Evolutionary conservation across 2,797 vertebrate species (phyloP), one percentile per base, ranked within the genome.

Genomic region (Rousettus madagascariensis): DNA sequence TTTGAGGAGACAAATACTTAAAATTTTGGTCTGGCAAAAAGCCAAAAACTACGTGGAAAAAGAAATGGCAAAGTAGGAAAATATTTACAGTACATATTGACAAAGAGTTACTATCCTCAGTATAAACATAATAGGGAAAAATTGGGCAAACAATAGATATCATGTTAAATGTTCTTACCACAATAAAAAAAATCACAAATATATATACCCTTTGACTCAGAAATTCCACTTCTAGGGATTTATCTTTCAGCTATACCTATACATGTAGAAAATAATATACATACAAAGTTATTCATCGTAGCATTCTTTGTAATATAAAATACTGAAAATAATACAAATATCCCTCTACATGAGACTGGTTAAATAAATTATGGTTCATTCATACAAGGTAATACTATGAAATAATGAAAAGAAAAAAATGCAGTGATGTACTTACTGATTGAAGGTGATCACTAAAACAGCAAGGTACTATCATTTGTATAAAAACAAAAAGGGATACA

Each of bases 11-110:
- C 77, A 83, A 86, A 69, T 57, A 79, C 10, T 71, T 86, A 63
- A 74, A 74, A 80, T 30, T 86, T 90, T 89, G 22, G 33, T 71
- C n/a, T 79, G 24, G 51, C 13, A 17, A 92, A 86, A 74, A n/a
- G 51, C 59, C 41, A 51, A 2, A 2, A 74, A 63, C 30, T 74
- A 95, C 84, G 4, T 72, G 59, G 59, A 71, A 95, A 91, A 75
- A 95, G 10, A 95, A 95, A 75, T 83, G 53, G 33, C 65, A 92
- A 69, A 69, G 57, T 33, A 95, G 33, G 57, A 95, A 95, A 90
- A 74, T 86, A 89, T 74, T 93, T 89, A 91, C 22, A 82, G 74
- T 20, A 72, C 38, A n/a, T 66, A 63, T 65, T 68, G 20, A 91
- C 20, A 46, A 77, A 74, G 57, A 79, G 30, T 91, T 86, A 82